Evolutionary conservation across 1,140 invertebrate genomes (phyloP).

Genomic region (Aradophagus sp.): DNA sequence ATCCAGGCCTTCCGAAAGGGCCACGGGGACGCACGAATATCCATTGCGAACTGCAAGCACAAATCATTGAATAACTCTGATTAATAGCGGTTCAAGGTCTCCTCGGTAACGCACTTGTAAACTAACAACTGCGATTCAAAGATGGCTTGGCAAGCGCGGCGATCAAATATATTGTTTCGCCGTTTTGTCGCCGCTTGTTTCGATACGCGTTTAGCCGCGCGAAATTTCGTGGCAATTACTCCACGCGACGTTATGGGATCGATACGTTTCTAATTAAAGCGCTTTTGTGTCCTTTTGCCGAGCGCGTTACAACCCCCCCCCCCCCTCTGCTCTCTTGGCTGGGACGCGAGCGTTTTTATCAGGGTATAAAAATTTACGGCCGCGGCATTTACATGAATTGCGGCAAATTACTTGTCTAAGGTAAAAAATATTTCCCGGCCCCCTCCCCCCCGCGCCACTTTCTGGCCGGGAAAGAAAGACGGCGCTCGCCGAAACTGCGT

Average conservation of each 20-base stretch:
- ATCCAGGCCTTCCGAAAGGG: conserved; percentile 93
- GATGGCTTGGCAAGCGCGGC: conserved; percentile 38
- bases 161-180: conserved; percentile 44
- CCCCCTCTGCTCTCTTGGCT: too few relatives aligned
- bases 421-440: conserved; percentile 16
- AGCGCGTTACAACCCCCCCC: too few relatives aligned
- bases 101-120: conserved; percentile 39
- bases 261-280: conserved; percentile 33
- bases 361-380: conserved; percentile 18
- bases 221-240: conserved; percentile 33
- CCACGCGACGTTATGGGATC: conserved; percentile 15
- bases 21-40: conserved; percentile 96
- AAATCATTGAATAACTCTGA: conserved; percentile 56
- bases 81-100: conserved; percentile 49
- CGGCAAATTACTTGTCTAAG: conserved; percentile 18
- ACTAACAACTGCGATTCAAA: conserved; percentile 44
- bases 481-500: conserved; percentile 15
- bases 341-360: conserved; percentile 1
- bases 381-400: conserved; percentile 23
- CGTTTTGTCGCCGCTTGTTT: conserved; percentile 35
- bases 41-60: conserved; percentile 91
- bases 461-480: conserved; percentile 15
- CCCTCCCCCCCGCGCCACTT: too few relatives aligned
- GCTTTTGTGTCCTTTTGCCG: background rate
- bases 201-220: conserved; percentile 30